Conservation (phyloP, 30 jellyfish, hydroid and myxozoan species). For the Aurelia sp. region DNA sequence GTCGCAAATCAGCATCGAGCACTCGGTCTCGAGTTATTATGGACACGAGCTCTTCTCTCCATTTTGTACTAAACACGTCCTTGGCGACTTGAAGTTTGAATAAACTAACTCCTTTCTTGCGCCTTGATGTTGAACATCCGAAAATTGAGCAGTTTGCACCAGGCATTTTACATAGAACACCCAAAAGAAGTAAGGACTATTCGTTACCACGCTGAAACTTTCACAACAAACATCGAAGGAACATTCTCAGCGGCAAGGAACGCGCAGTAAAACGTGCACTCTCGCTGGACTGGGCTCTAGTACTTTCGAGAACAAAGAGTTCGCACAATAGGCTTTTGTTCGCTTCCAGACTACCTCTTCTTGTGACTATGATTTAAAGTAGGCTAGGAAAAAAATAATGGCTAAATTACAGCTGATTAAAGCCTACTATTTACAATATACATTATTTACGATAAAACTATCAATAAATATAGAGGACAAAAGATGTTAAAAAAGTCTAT, state of each 20-base stretch:
- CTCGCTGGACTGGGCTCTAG: constrained; percentile 46
- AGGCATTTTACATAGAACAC: neutral
- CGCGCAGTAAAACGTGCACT: constrained; percentile 19
- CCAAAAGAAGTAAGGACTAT: neutral
- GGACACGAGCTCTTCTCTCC: constrained; percentile 47
- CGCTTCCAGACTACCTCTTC: constrained; percentile 65
- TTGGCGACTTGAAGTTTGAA: constrained; percentile 29
- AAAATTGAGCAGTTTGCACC: constrained; percentile 54
- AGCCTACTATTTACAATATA: too few species aligned
- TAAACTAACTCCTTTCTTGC: constrained; percentile 31
- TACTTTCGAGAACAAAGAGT: constrained; percentile 47
- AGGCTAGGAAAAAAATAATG: too few species aligned
- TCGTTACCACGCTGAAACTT: neutral
- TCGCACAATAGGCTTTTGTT: constrained; percentile 53
- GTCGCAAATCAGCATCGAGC: constrained; percentile 15
- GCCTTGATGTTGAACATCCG: constrained; percentile 55
- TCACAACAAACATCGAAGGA: neutral
- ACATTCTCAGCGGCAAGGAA: too few species aligned
- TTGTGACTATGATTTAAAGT: constrained; percentile 48
- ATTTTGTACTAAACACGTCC: constrained; percentile 10
- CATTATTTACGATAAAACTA: too few species aligned
- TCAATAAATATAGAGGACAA: too few species aligned
- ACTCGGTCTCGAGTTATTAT: constrained; percentile 19
- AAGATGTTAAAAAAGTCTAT: too few species aligned
- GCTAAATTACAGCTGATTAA: too few species aligned